Evolutionary conservation across 2,113 vertebrate genomes (phyloP).

Genomic region (Amblyornis subalaris): DNA sequence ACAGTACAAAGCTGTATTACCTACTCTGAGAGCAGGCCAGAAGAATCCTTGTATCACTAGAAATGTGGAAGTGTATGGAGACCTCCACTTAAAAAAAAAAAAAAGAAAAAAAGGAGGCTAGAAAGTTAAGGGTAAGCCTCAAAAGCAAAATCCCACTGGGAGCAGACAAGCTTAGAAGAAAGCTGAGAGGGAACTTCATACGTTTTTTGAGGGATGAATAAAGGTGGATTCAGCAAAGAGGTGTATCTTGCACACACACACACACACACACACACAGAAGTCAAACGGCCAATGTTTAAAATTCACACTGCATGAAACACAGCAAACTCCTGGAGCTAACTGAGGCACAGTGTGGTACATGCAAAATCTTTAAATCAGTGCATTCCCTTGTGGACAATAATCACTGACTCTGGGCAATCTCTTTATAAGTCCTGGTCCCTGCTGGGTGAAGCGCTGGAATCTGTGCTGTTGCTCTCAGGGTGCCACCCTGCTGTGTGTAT

Average conservation of each 20-base stretch:
- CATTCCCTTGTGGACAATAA: not conserved
- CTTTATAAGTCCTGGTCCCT: not conserved
- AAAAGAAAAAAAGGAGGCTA: not conserved
- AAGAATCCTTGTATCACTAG: not conserved
- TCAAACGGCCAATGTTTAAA: not conserved
- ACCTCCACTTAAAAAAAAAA: not conserved
- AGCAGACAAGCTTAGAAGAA: not conserved
- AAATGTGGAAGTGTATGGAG: not conserved
- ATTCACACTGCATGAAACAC: not conserved
- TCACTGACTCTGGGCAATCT: not conserved
- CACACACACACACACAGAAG: not conserved
- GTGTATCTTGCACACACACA: not conserved
- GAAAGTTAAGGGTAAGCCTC: not conserved
- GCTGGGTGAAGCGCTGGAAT: not conserved
- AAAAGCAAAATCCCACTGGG: not conserved
- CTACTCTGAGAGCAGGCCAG: not conserved
- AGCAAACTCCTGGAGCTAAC: not conserved
- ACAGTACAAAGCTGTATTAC: not conserved
- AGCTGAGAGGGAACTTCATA: not conserved
- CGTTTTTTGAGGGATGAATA: not conserved
- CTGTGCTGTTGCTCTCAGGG: not conserved
- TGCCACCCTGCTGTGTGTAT: not conserved
- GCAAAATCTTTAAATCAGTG: not conserved
- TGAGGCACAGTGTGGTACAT: not conserved
- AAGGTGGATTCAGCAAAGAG: not conserved